These are phyloP conservation scores for Nemotelus pantherinus DNA, from an alignment of 2,888 invertebrate genomes.

Conservation along the genomic window DNA sequence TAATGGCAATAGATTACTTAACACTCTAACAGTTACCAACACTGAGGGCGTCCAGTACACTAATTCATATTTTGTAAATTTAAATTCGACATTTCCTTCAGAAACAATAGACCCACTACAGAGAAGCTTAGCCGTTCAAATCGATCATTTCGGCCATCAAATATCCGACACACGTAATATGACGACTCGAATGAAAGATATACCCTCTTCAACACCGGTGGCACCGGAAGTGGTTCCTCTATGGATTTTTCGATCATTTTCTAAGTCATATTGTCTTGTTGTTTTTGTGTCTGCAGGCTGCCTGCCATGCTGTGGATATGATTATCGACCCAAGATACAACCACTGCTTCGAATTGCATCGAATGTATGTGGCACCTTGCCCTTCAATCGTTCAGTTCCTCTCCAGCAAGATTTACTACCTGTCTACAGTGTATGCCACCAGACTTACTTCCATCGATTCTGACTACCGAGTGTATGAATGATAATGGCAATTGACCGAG, in stretches of 20 bases:
- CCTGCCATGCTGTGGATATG: too few relatives aligned
- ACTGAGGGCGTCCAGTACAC: conserved; percentile 1
- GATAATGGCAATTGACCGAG: conserved; percentile 29
- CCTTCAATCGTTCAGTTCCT: conserved; percentile 1
- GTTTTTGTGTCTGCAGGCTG: too few relatives aligned
- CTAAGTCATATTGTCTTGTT: neutral
- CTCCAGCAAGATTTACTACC: conserved; percentile 26
- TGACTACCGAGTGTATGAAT: neutral
- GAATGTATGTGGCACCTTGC: neutral
- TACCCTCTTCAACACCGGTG: conserved; percentile 20
- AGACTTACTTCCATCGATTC: conserved; percentile 33
- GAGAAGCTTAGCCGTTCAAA: neutral
- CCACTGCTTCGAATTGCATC: neutral
- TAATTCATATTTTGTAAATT: conserved; percentile 15
- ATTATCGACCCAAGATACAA: neutral
- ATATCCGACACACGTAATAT: conserved; percentile 38
- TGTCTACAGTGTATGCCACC: neutral
- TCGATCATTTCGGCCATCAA: conserved; percentile 11
- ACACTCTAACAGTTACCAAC: too few relatives aligned
- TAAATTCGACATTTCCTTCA: conserved; percentile 3
- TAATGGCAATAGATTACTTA: too few relatives aligned
- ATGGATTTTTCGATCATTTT: conserved; percentile 24
- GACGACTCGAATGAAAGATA: conserved; percentile 31
- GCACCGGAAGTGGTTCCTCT: conserved; percentile 39
- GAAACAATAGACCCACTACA: conserved; percentile 12